Percentiles rank a stretch among this genome's conserved stretches.
Evolutionary conservation across 2,888 invertebrate genomes (phyloP).

Genomic region (Drosophila kuntzei): DNA sequence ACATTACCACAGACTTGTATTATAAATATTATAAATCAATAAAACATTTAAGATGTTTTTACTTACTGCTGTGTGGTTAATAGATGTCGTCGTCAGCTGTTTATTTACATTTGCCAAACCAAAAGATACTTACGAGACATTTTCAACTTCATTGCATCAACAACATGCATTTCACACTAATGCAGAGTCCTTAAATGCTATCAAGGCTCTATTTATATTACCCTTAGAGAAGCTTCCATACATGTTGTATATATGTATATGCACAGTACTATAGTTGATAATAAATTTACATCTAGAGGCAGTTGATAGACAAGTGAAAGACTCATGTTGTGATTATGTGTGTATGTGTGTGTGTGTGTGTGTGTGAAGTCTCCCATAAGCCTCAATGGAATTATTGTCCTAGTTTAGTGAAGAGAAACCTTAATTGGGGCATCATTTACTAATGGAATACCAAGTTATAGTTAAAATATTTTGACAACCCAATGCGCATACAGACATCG

Average conservation of each 20-base stretch:
- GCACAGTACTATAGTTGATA: not conserved
- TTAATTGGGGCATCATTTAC: conserved; percentile 33
- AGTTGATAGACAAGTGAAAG: conserved; percentile 26
- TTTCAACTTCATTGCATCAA: not conserved
- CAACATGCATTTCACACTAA: not conserved
- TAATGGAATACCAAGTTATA: conserved; percentile 25
- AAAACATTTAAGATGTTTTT: not conserved
- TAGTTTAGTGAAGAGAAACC: conserved; percentile 21
- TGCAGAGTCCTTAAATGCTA: not conserved
- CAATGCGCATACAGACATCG: not conserved
- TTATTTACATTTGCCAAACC: not conserved
- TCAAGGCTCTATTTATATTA: not conserved
- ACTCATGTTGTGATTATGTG: conserved; percentile 10
- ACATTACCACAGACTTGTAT: not conserved
- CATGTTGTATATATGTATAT: not conserved
- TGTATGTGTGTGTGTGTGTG: conserved; percentile 6
- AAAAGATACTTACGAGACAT: conserved; percentile 1
- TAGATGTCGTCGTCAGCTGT: not conserved
- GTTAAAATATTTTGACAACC: conserved; percentile 18
- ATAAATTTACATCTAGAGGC: conserved; percentile 1
- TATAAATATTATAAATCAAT: not conserved
- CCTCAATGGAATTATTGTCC: conserved; percentile 11
- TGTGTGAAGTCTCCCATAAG: not conserved
- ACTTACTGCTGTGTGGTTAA: not conserved
- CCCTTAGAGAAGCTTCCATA: not conserved